phyloP scores from a whole-genome alignment of 2,113 vertebrate species.

The Ornithorhynchus anatinus region DNA sequence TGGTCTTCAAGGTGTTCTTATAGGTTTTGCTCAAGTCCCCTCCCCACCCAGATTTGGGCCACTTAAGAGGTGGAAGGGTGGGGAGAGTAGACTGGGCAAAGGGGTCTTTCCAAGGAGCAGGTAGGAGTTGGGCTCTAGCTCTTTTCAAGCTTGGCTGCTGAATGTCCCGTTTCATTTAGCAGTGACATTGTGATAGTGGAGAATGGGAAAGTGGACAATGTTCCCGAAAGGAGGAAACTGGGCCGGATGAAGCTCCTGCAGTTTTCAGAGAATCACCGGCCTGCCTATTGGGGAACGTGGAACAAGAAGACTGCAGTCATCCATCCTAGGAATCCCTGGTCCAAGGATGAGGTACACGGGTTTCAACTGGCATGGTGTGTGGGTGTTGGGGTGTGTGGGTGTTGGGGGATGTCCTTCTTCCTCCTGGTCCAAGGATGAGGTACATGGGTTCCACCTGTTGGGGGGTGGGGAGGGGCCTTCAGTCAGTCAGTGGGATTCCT shows the following conservation, averaged over 20 bases:
- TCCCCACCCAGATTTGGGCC: no score
- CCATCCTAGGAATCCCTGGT: constrained; percentile 81
- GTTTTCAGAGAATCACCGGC: constrained; percentile 92
- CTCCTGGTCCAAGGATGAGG: no score
- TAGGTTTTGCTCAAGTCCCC: no score
- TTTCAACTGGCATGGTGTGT: rapidly evolving
- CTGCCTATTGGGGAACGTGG: constrained; percentile 97
- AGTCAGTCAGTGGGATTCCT: no score
- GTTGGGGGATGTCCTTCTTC: no score
- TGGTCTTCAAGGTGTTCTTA: no score
- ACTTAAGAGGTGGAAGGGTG: no score
- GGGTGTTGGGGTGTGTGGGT: neutral
- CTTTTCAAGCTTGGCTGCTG: neutral
- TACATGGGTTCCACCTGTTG: no score
- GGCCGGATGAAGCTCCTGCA: constrained; percentile 94
- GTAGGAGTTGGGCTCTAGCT: neutral
- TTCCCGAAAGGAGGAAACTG: constrained; percentile 76
- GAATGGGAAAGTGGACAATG: constrained; percentile 60
- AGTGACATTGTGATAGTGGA: constrained; percentile 78
- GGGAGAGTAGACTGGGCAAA: no score
- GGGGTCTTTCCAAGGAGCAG: no score
- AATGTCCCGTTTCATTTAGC: neutral
- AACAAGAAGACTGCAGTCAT: constrained; percentile 81
- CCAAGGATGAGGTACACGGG: constrained; percentile 81
- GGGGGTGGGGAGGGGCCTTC: no score